Evolutionary conservation across 2,113 vertebrate species (phyloP).

Genomic region (Paracanthobrama guichenoti): DNA sequence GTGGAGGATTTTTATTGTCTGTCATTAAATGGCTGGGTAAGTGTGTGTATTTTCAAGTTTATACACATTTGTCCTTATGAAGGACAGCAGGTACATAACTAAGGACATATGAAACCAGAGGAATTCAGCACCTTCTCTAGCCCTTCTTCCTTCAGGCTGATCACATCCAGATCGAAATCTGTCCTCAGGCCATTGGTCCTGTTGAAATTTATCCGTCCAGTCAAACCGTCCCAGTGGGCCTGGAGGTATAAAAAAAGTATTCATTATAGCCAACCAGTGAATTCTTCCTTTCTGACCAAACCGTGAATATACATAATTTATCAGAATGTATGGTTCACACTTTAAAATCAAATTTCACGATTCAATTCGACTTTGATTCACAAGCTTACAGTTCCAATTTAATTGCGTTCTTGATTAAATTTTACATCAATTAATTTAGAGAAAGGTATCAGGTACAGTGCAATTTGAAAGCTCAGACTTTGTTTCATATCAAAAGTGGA

Average conservation of each 20-base stretch:
- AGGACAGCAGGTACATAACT: constrained; percentile 29
- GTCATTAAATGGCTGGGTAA: constrained; percentile 36
- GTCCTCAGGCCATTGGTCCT: constrained; percentile 95
- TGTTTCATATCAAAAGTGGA: too few species aligned
- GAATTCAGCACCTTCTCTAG: constrained; percentile 86
- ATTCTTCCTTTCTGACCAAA: constrained; percentile 54
- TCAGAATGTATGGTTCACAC: constrained; percentile 60
- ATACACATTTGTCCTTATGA: neutral
- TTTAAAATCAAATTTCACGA: neutral
- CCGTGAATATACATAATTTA: constrained; percentile 56
- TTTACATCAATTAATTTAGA: too few species aligned
- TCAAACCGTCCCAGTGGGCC: constrained; percentile 98
- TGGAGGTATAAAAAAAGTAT: constrained; percentile 63
- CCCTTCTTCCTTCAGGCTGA: constrained; percentile 96
- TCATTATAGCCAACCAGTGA: constrained; percentile 47
- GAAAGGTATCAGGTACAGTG: too few species aligned
- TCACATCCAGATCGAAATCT: constrained; percentile 98
- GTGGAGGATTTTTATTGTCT: neutral
- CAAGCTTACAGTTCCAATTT: too few species aligned
- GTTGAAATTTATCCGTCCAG: constrained; percentile 98
- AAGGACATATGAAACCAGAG: constrained; percentile 20
- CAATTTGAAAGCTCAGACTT: too few species aligned
- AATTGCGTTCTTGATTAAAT: too few species aligned
- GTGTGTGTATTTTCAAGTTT: constrained; percentile 31
- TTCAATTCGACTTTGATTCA: too few species aligned